Conservation (phyloP, 2,797 vertebrate genomes). For the Microctenopoma steveboyesi region DNA sequence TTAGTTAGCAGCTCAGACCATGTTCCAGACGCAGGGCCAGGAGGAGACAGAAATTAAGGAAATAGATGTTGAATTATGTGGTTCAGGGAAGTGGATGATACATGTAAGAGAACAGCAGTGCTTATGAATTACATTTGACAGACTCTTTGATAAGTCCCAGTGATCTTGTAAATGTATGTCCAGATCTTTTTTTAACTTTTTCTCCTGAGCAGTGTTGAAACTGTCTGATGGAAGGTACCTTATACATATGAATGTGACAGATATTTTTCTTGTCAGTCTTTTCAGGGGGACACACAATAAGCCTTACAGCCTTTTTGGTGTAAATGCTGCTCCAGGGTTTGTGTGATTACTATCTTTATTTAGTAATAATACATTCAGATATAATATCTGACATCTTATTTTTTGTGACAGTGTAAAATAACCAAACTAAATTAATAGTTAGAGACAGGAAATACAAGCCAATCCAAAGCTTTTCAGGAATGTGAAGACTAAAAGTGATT, state of each 20-base stretch:
- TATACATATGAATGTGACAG: background rate
- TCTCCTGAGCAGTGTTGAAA: background rate
- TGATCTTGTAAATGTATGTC: background rate
- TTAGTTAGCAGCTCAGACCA: conserved; percentile 61
- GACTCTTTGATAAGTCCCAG: background rate
- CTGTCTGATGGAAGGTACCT: no score
- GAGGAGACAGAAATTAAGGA: conserved; percentile 28
- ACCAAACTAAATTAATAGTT: background rate
- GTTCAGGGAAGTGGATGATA: conserved; percentile 24
- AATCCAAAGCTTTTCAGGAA: background rate
- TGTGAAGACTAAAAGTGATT: background rate
- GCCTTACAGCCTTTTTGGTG: background rate
- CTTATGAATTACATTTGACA: conserved; percentile 35
- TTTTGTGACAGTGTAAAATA: background rate
- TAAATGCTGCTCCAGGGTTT: background rate
- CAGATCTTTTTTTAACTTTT: background rate
- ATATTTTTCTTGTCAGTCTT: no score
- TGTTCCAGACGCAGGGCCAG: conserved; percentile 32
- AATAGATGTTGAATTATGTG: conserved; percentile 45
- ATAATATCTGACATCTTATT: background rate
- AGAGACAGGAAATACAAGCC: conserved; percentile 15
- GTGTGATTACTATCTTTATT: background rate
- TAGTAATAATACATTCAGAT: background rate
- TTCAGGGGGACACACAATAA: background rate
- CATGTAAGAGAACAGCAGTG: conserved; percentile 20